Percentiles rank a stretch among this genome's conserved stretches.
These are phyloP conservation scores for Aporophyla lueneburgensis DNA, from an alignment of 2,888 invertebrate species.

Conservation along the genomic window DNA sequence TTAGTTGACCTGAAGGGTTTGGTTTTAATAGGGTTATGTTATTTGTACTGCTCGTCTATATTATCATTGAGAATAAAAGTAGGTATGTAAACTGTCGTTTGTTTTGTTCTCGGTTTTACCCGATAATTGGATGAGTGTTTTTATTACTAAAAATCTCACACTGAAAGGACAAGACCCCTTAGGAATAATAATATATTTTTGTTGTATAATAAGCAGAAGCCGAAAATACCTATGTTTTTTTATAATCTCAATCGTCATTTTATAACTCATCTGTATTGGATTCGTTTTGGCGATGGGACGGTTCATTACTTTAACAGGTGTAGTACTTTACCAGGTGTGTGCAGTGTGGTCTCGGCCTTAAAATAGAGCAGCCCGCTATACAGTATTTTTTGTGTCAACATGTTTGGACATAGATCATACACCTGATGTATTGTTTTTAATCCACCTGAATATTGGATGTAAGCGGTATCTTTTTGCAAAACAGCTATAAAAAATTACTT, in stretches of 20 bases:
- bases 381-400: constrained; percentile 5
- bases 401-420: constrained; percentile 25
- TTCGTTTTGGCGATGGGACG: neutral
- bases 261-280: neutral
- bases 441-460: constrained; percentile 18
- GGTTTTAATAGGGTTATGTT: constrained; percentile 21
- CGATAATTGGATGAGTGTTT: neutral
- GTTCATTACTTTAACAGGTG: neutral
- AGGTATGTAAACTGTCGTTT: neutral
- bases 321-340: neutral
- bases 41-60: neutral
- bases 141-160: neutral
- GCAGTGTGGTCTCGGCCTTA: constrained; percentile 5
- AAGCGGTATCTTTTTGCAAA: neutral
- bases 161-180: too few species aligned
- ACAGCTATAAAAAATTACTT: neutral
- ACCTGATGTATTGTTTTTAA: constrained; percentile 23
- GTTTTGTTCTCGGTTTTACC: neutral
- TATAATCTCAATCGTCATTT: neutral
- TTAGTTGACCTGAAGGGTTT: constrained; percentile 24
- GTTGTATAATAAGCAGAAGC: neutral
- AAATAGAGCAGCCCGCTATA: constrained; percentile 15
- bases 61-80: neutral
- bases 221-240: neutral
- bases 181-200: neutral